Percentiles rank a stretch among this genome's conserved stretches.
Evolutionary conservation across 64 coral and sea anemone genomes (phyloP).

Genomic region (Pocillopora damicornis): DNA sequence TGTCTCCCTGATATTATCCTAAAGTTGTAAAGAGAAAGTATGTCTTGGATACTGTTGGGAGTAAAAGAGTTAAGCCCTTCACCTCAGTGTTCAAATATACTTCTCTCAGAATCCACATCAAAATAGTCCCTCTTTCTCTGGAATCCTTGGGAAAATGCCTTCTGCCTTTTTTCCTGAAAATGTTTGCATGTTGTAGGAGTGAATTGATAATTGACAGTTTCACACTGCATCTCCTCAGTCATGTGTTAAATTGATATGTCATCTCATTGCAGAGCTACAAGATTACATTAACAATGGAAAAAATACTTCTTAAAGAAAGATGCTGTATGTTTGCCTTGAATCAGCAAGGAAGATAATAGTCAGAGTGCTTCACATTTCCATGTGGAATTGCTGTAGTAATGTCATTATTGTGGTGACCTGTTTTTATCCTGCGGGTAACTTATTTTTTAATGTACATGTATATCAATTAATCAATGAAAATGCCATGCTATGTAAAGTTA

Average conservation of each 20-base stretch:
- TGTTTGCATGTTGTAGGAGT: no score
- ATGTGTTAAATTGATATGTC: not conserved
- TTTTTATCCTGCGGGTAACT: slow-evolving; percentile 46
- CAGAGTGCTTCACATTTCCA: slow-evolving; percentile 3
- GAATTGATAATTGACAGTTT: no score
- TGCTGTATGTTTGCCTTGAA: not conserved
- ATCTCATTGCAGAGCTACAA: not conserved
- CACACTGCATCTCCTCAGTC: not conserved
- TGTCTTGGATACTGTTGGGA: no score
- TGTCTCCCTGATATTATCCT: no score
- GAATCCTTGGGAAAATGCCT: not conserved
- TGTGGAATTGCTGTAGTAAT: slow-evolving; percentile 22
- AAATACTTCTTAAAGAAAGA: slow-evolving; percentile 11
- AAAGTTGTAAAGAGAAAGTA: no score
- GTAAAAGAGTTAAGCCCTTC: no score
- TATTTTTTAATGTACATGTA: slow-evolving; percentile 44
- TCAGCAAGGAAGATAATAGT: not conserved
- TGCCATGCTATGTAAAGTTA: slow-evolving; percentile 26
- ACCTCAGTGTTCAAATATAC: no score
- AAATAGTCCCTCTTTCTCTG: no score
- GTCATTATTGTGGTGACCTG: slow-evolving; percentile 12
- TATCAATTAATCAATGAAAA: slow-evolving; percentile 25
- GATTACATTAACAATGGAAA: slow-evolving; percentile 17
- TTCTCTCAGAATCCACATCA: no score
- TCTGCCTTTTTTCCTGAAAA: not conserved